phyloP scores from a whole-genome alignment of 2,797 vertebrate genomes.

The Peromyscus attwateri region DNA sequence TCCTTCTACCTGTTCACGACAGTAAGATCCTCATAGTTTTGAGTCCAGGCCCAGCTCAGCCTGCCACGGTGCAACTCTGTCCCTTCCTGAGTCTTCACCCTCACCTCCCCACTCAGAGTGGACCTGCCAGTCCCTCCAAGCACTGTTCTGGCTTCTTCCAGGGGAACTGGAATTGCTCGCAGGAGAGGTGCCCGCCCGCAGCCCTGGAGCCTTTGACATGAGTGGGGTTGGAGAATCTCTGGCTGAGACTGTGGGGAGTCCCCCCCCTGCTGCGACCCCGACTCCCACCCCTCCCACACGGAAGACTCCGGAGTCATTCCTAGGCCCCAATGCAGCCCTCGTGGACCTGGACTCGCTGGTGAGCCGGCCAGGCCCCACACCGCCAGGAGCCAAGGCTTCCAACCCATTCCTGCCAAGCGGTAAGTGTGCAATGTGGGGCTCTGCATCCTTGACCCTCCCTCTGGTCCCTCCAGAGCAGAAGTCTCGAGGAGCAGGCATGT shows the following conservation, averaged over 20 bases:
- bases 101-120: accelerated
- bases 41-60: background rate
- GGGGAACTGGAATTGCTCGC: conserved; percentile 91
- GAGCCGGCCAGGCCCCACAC: conserved; percentile 85
- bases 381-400: conserved; percentile 78
- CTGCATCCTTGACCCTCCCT: background rate
- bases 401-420: conserved; percentile 85
- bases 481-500: too few species aligned
- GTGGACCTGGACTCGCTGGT: conserved; percentile 96
- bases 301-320: conserved; percentile 96
- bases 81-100: background rate
- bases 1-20: background rate
- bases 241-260: conserved; percentile 86
- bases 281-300: conserved; percentile 89
- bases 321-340: conserved; percentile 95
- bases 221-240: conserved; percentile 85
- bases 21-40: too few species aligned
- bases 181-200: conserved; percentile 83
- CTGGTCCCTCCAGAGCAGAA: accelerated
- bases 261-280: conserved; percentile 32
- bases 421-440: conserved; percentile 40
- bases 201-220: conserved; percentile 93
- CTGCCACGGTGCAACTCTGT: background rate
- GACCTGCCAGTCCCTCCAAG: background rate
- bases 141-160: background rate